A percentile compares a stretch with the other conserved stretches of the same genome.
These are phyloP conservation scores for Rhagologus leucostigma DNA, from an alignment of 2,113 vertebrate species.

Conservation along the genomic window DNA sequence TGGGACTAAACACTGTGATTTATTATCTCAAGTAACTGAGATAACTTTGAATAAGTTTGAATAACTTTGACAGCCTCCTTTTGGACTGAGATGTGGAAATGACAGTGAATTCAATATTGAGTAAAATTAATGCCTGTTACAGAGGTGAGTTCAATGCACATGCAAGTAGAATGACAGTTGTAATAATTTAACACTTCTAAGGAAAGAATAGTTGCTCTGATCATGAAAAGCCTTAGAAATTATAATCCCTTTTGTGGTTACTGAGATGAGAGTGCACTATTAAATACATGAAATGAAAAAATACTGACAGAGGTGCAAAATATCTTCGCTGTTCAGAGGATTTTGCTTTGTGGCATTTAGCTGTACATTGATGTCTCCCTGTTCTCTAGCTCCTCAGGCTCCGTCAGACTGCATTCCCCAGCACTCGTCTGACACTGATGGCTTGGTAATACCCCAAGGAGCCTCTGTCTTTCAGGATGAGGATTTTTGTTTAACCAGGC, in stretches of 20 bases:
- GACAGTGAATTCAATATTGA: constrained; percentile 37
- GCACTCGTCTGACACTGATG: not conserved
- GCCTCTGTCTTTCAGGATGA: not conserved
- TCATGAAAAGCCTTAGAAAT: constrained; percentile 40
- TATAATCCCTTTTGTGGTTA: not conserved
- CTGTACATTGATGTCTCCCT: not conserved
- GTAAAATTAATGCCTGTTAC: not conserved
- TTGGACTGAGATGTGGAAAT: not conserved
- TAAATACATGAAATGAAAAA: not conserved
- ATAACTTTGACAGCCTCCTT: constrained; percentile 4
- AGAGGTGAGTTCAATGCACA: not conserved
- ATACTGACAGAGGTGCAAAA: not conserved
- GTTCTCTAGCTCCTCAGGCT: not conserved
- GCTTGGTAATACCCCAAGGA: not conserved
- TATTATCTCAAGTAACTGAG: constrained; percentile 5
- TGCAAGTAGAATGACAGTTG: constrained; percentile 8
- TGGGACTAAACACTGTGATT: constrained; percentile 4
- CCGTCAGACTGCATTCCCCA: not conserved
- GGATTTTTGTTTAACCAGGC: not conserved
- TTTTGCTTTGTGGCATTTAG: not conserved
- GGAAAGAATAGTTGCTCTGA: constrained; percentile 3
- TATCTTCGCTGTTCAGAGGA: not conserved
- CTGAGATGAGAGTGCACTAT: not conserved
- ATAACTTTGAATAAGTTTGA: not conserved
- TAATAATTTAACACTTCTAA: constrained; percentile 14